phyloP scores from a whole-genome alignment of 2,113 vertebrate species.

The Entelurus aequoreus region DNA sequence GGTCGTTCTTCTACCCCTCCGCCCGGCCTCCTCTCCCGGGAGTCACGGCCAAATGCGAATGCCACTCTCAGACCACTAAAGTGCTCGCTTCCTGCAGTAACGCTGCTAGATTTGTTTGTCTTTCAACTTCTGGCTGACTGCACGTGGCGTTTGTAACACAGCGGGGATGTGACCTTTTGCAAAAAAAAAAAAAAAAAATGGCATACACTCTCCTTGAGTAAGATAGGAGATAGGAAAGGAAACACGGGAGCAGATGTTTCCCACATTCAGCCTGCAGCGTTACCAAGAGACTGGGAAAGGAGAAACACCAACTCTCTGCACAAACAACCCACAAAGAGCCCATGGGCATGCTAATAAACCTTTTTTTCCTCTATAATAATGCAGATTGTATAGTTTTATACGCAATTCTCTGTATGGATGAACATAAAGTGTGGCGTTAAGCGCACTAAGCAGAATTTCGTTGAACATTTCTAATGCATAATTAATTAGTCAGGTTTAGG shows the following conservation, averaged over 20 bases:
- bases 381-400: not conserved
- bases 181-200: not conserved
- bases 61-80: constrained; percentile 30
- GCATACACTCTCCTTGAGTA: not conserved
- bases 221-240: not conserved
- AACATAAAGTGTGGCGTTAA: not conserved
- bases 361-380: not conserved
- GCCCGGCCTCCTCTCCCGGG: constrained; percentile 20
- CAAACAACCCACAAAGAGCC: not conserved
- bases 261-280: not conserved
- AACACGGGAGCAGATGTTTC: constrained; percentile 9
- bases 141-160: constrained; percentile 8
- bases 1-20: constrained; percentile 36
- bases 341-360: not conserved
- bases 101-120: constrained; percentile 14
- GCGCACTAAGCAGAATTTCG: not conserved
- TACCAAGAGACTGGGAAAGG: not conserved
- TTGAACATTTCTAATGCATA: not conserved
- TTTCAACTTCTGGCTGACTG: constrained; percentile 16
- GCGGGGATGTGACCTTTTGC: constrained; percentile 7
- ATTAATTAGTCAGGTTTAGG: no score
- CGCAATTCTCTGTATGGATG: not conserved
- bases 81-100: constrained; percentile 8
- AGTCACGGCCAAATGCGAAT: constrained; percentile 52
- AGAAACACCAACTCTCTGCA: not conserved